Evolutionary conservation across 2,113 vertebrate genomes (phyloP), one percentile per base, ranked within the genome.

Genomic region (Pelodiscus sinensis): DNA sequence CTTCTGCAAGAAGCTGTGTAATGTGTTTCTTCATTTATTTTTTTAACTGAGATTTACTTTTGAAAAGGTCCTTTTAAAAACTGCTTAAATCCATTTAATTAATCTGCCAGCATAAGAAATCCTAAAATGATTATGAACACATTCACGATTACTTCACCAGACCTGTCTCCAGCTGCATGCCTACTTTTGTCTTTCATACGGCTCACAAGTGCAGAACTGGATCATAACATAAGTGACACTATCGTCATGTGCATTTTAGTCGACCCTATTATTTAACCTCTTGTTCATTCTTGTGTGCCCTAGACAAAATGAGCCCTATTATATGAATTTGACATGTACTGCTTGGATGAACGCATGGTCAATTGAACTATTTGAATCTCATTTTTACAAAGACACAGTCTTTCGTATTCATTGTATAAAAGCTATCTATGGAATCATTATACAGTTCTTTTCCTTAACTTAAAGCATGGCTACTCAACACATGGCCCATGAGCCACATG

Each of bases 151-250:
- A 92, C 92, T 90, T 89, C 84, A 82, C 87, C 96, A 95, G 68
- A 92, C 92, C 92, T 95, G 81, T 95, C 95, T 96, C 91, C 89
- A 96, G 94, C 94, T 86, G 91, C 90, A 78, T 96, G 91, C 96
- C 97, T 95, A 93, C 96, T 97, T 97, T 51, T 86, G 90, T 94
- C 96, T 96, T 94, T 95, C 90, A 82, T 89, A 95, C 91, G 91
- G 90, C 91, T 90, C 55, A 92, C 93, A 93, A 95, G 81, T 88
- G 92, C 90, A 94, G 96, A 98, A 96, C 84, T 97, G 96, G 98
- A 97, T 97, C 96, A 95, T 5, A 75, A 88, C 10, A 83, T 50
- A 90, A 79, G 81, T n/a, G 55, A 80, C 81, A 87, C 84, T 83
- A 87, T 29, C 58, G 84, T 55, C 93, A 94, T n/a, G 84, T 13